These are phyloP conservation scores for Achroia grisella DNA, from an alignment of 1,140 invertebrate species.

Conservation along the genomic window DNA sequence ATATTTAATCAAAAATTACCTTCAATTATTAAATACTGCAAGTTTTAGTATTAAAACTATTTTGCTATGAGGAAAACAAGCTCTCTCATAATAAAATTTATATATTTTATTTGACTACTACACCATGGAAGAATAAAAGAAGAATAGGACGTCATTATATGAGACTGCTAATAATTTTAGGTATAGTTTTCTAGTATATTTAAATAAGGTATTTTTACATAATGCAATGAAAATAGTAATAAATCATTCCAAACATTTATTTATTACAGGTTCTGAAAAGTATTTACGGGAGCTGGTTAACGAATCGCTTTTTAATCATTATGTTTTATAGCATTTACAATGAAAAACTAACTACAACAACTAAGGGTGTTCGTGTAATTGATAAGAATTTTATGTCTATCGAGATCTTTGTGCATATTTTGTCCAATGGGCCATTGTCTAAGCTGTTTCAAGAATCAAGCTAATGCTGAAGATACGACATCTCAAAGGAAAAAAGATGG, in stretches of 20 bases:
- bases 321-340: conserved; percentile 57
- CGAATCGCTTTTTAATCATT: conserved; percentile 41
- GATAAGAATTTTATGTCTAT: conserved; percentile 42
- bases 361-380: conserved; percentile 21
- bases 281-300: not conserved
- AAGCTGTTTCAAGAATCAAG: conserved; percentile 82
- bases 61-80: not conserved
- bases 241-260: conserved; percentile 1
- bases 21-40: no score
- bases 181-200: not conserved
- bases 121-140: no score
- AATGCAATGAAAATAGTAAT: no score
- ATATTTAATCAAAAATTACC: no score
- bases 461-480: conserved; percentile 74
- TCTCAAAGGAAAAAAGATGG: conserved; percentile 78
- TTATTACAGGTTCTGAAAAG: conserved; percentile 15
- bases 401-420: conserved; percentile 35
- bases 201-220: no score
- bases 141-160: no score
- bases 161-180: not conserved
- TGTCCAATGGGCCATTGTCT: conserved; percentile 87
- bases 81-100: not conserved
- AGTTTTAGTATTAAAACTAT: no score
- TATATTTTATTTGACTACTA: not conserved
- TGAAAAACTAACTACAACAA: conserved; percentile 38